Evolutionary conservation across 2,797 vertebrate genomes (phyloP).

Genomic region (Platyrinchus mystaceus): DNA sequence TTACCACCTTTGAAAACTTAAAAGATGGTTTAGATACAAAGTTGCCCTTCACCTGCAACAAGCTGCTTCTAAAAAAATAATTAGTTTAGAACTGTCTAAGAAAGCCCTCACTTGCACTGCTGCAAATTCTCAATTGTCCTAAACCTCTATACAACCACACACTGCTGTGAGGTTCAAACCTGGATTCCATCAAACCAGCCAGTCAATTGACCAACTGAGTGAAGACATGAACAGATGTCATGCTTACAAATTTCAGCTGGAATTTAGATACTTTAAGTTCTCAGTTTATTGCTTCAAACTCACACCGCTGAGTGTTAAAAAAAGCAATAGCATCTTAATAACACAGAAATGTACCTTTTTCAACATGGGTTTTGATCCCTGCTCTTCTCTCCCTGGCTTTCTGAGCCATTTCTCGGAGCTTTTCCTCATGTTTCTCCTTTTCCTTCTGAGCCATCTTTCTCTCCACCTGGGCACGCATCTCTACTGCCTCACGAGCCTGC

Average conservation of each 20-base stretch:
- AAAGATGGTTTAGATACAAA: background rate
- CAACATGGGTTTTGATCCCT: constrained; percentile 98
- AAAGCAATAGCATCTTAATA: background rate
- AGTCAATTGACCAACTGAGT: background rate
- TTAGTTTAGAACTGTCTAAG: background rate
- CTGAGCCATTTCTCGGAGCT: constrained; percentile 93
- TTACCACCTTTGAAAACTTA: background rate
- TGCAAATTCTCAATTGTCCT: background rate
- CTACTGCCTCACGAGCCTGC: constrained; percentile 96
- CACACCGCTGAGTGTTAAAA: background rate
- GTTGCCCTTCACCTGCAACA: background rate
- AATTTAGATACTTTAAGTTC: background rate
- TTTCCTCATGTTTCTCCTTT: constrained; percentile 98
- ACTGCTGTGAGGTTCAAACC: background rate
- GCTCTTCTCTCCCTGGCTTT: constrained; percentile 94
- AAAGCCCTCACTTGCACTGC: background rate
- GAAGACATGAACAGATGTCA: background rate
- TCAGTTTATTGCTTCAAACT: background rate
- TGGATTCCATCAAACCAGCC: background rate
- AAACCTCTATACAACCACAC: background rate
- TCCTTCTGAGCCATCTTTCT: constrained; percentile 99
- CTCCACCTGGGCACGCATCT: constrained; percentile 99
- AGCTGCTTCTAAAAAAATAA: background rate
- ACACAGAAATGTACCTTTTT: constrained; percentile 83
- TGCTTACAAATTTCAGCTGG: background rate